A percentile compares a stretch with the other conserved stretches of the same genome.
Conservation (phyloP, 2,888 invertebrate species). For the Cotesia congregata region DNA sequence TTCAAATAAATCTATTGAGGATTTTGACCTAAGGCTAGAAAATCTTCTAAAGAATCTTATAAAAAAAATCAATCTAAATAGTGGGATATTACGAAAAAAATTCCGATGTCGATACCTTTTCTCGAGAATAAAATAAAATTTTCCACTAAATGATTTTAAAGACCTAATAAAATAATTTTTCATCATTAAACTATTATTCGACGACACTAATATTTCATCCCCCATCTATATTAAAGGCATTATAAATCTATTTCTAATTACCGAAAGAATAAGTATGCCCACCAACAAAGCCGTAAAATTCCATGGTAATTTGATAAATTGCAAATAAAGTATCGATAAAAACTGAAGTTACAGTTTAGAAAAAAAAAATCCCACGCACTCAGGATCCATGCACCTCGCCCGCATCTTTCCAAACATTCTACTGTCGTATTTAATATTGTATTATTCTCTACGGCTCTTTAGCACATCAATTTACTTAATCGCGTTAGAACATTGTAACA, state of each 20-base stretch:
- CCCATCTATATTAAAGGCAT: not conserved
- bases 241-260: not conserved
- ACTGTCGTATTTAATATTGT: slow-evolving; percentile 1
- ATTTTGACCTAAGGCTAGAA: too few relatives aligned
- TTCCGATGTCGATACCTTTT: not conserved
- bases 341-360: not conserved
- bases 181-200: not conserved
- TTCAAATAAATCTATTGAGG: too few relatives aligned
- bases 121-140: not conserved
- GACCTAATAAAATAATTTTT: not conserved
- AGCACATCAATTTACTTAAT: slow-evolving; percentile 60
- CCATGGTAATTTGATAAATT: not conserved
- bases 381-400: slow-evolving; percentile 46
- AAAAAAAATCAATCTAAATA: not conserved
- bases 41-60: not conserved
- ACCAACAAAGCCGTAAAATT: not conserved
- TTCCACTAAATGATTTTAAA: not conserved
- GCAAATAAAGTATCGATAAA: slow-evolving; percentile 5
- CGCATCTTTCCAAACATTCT: slow-evolving; percentile 62
- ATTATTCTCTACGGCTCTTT: slow-evolving; percentile 46
- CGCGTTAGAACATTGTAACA: slow-evolving; percentile 43
- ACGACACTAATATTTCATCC: not conserved
- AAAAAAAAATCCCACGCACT: slow-evolving; percentile 56
- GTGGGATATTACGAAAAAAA: too few relatives aligned
- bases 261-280: not conserved